Base-by-base conservation (phyloP, 2,888 invertebrate genomes). In the Hipparchia sbordonii region DNA sequence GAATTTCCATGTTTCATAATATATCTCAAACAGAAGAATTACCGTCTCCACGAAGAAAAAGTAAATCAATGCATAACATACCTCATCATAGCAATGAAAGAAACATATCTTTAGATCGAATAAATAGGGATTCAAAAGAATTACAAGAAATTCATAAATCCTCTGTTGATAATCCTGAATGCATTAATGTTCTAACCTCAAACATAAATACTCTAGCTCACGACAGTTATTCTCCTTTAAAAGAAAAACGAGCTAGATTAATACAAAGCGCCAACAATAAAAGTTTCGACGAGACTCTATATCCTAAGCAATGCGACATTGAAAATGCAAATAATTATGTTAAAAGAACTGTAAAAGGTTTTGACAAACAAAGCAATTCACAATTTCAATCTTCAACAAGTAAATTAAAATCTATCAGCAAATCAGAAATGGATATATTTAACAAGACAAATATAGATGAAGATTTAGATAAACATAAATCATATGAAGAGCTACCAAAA, bases 371-470 rank as follows among this genome's bases (percentile, higher is more conserved):
- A 70, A 80, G 72, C 71, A 76, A 76, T 23, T 73, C 80, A 8
- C 74, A 79, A 61, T 75, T 79, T 68, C 82, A 80, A 68, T 79
- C 80, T 51, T 81, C 79, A 70, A 79, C 78, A 46, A 77, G 70
- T 57, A 81, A 81, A n/a, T 82, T 85, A 6, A 90, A 86, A 79
- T 89, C 88, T 10, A 87, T 90, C n/a, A 93, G 93, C 77, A 93
- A 89, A 81, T 93, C 93, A 39, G 93, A 93, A 84, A 92, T 91
- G 92, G 93, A 93, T 72, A 90, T 93, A 78, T 93, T 93, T 70
- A 92, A 84, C 72, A 93, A 91, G 84, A 77, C 83, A 71, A 67
- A 79, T 12, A 76, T 78, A 56, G 84, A 87, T 51, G 86, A 87
- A 66, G 84, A 87, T 71, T 82, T 91, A 63, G 89, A 92, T 67